Evolutionary conservation across 2,113 vertebrate genomes (phyloP).

Genomic region (Grus americana): DNA sequence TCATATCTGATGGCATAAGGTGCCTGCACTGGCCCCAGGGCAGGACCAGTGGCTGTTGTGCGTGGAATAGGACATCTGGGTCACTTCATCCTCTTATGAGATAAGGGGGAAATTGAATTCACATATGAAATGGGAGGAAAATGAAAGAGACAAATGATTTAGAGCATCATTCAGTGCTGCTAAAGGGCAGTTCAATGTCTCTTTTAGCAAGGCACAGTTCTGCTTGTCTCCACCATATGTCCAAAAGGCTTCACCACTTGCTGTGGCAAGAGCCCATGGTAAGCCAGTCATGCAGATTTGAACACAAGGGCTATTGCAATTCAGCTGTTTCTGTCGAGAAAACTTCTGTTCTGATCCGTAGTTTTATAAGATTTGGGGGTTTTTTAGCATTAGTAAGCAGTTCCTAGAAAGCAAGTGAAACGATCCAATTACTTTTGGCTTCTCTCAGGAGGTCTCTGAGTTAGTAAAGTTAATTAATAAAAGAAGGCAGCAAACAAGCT

Average conservation of each 20-base stretch:
- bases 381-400: not conserved
- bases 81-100: not conserved
- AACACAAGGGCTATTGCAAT: not conserved
- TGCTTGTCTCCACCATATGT: not conserved
- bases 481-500: not conserved
- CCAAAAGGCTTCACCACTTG: not conserved
- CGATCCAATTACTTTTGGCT: not conserved
- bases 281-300: not conserved
- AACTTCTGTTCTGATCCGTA: not conserved
- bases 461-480: not conserved
- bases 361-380: not conserved
- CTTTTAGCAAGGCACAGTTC: not conserved
- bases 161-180: not conserved
- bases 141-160: not conserved
- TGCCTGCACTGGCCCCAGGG: not conserved
- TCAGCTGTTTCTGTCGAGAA: not conserved
- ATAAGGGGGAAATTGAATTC: not conserved
- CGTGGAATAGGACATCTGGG: not conserved
- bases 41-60: not conserved
- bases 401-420: not conserved
- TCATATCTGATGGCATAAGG: not conserved
- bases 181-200: not conserved
- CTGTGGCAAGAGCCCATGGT: not conserved
- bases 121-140: not conserved
- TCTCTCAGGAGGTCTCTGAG: not conserved